A percentile compares a stretch with the other conserved stretches of the same genome.
These are phyloP conservation scores for Dynastes tityus DNA, from an alignment of 2,888 invertebrate species.

Conservation along the genomic window DNA sequence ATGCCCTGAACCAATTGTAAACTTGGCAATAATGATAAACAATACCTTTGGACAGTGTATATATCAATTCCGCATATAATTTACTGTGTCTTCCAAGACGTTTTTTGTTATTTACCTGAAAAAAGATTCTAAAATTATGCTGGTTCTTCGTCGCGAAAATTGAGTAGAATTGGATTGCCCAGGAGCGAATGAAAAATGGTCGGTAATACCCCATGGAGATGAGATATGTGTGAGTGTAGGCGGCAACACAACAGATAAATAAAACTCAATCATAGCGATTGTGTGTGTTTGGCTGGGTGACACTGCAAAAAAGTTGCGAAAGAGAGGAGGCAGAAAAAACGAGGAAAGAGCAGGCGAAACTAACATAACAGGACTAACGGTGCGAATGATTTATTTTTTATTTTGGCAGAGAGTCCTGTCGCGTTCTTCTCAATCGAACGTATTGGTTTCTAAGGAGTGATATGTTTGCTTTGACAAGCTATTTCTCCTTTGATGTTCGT, in stretches of 20 bases:
- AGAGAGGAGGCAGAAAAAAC: conserved; percentile 25
- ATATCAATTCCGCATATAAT: too few species aligned
- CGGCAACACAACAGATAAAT: conserved; percentile 45
- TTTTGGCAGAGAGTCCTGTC: conserved; percentile 36
- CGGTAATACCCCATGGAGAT: conserved; percentile 40
- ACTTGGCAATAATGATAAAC: too few species aligned
- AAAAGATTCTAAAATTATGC: conserved; percentile 26
- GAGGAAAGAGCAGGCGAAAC: conserved; percentile 26
- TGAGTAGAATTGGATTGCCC: conserved; percentile 28
- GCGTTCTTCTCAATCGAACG: conserved; percentile 32
- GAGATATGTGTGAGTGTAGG: conserved; percentile 40
- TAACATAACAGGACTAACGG: conserved; percentile 41
- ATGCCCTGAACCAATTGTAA: too few species aligned
- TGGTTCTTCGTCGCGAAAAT: neutral
- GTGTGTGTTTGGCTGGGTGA: conserved; percentile 33
- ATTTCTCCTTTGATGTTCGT: conserved; percentile 43
- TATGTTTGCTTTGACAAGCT: conserved; percentile 38
- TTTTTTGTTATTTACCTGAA: conserved; percentile 14
- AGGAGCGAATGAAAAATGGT: conserved; percentile 40
- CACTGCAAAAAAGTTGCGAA: conserved; percentile 28
- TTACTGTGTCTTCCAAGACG: neutral
- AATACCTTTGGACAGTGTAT: too few species aligned
- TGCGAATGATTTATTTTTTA: conserved; percentile 45
- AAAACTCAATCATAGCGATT: conserved; percentile 45
- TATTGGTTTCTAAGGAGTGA: conserved; percentile 37